phyloP scores from a whole-genome alignment of 2,113 vertebrate genomes.

The Mola mola region DNA sequence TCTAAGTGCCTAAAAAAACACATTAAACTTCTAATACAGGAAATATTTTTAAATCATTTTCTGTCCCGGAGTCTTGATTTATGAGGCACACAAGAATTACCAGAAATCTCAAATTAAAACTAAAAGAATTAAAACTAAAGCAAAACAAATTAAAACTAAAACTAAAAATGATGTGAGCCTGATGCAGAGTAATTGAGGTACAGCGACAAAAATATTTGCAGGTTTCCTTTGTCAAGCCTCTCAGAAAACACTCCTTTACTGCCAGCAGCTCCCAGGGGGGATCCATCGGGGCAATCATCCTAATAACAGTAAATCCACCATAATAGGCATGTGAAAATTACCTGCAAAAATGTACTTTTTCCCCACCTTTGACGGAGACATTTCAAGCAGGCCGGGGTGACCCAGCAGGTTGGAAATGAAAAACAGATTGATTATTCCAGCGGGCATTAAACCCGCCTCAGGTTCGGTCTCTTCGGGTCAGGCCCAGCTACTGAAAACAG shows the following conservation, averaged over 20 bases:
- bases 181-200: no score
- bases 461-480: constrained; percentile 60
- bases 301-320: constrained; percentile 76
- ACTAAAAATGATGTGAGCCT: no score
- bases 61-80: no score
- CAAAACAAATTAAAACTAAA: no score
- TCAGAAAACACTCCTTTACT: constrained; percentile 58
- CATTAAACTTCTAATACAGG: no score
- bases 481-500: constrained; percentile 54
- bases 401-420: constrained; percentile 65
- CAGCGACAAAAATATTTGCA: constrained; percentile 18
- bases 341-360: constrained; percentile 45
- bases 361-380: constrained; percentile 35
- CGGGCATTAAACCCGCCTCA: constrained; percentile 62
- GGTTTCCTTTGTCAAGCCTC: constrained; percentile 50
- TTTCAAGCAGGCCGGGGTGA: constrained; percentile 52
- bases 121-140: no score
- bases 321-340: constrained; percentile 74
- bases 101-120: no score
- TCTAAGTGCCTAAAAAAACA: no score
- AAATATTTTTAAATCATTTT: no score
- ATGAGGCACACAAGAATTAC: no score
- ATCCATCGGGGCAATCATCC: constrained; percentile 67
- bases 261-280: constrained; percentile 48
- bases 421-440: constrained; percentile 68